Conservation (phyloP, 2,113 vertebrate species). For the Coryphaenoides rupestris region DNA sequence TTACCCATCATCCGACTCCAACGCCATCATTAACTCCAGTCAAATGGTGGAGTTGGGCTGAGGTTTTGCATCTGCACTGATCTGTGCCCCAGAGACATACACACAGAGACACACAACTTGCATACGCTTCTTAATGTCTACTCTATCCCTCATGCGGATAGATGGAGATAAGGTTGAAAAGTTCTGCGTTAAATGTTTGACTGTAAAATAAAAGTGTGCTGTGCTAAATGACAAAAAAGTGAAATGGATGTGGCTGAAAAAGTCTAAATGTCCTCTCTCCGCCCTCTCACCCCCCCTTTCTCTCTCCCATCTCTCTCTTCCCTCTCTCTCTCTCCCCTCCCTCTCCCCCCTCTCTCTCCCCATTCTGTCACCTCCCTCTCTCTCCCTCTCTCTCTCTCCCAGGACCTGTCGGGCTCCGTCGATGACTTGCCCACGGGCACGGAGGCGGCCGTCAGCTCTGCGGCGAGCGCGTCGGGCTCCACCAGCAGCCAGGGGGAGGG, state of each 20-base stretch:
- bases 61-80: too few relatives aligned
- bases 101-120: too few relatives aligned
- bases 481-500: constrained; percentile 87
- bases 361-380: neutral
- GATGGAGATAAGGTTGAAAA: too few relatives aligned
- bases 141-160: too few relatives aligned
- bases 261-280: neutral
- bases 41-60: too few relatives aligned
- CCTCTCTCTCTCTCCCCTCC: neutral
- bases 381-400: neutral
- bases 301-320: neutral
- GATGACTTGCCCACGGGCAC: constrained; percentile 92
- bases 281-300: too few relatives aligned
- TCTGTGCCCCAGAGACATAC: too few relatives aligned
- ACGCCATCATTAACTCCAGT: too few relatives aligned
- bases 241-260: neutral
- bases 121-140: too few relatives aligned
- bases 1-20: too few relatives aligned
- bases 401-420: constrained; percentile 94
- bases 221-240: neutral
- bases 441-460: constrained; percentile 86
- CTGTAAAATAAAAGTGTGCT: neutral
- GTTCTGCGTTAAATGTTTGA: too few relatives aligned
- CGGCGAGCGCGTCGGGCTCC: constrained; percentile 82
- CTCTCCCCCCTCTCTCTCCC: neutral